A percentile compares a stretch with the other conserved stretches of the same genome.
Conservation (phyloP, 2,797 vertebrate genomes). For the Onychomys arenicola region DNA sequence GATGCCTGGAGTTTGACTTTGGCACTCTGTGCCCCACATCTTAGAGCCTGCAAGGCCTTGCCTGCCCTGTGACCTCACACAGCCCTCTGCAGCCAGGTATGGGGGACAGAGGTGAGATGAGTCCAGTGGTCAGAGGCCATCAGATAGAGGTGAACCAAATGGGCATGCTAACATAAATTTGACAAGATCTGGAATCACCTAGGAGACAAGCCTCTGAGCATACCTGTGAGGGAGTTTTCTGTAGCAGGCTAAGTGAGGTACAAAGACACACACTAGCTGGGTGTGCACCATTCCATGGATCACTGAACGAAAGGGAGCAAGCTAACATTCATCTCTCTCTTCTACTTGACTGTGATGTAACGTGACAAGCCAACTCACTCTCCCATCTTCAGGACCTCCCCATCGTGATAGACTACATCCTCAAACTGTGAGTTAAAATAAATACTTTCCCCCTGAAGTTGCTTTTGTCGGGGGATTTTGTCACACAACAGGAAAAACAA, state of each 20-base stretch:
- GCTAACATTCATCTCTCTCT: neutral
- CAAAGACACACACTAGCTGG: neutral
- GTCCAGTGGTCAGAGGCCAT: too few species aligned
- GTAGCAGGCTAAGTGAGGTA: too few species aligned
- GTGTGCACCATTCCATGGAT: neutral
- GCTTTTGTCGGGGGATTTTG: neutral
- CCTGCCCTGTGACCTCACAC: neutral
- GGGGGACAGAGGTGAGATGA: neutral
- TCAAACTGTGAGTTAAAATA: neutral
- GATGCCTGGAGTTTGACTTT: too few species aligned
- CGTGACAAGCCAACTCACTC: neutral
- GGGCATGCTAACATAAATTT: neutral
- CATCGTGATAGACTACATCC: neutral
- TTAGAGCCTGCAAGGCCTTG: neutral
- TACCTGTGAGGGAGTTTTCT: neutral
- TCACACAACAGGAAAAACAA: neutral
- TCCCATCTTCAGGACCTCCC: neutral
- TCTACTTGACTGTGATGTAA: neutral
- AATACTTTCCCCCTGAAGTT: neutral
- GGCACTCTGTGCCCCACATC: neutral
- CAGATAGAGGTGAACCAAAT: neutral
- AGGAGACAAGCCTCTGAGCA: neutral
- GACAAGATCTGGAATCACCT: neutral
- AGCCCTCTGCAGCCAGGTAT: neutral
- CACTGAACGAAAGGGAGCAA: neutral